Evolutionary conservation across 2,113 vertebrate species (phyloP).

Genomic region (Melanocharis versteri): DNA sequence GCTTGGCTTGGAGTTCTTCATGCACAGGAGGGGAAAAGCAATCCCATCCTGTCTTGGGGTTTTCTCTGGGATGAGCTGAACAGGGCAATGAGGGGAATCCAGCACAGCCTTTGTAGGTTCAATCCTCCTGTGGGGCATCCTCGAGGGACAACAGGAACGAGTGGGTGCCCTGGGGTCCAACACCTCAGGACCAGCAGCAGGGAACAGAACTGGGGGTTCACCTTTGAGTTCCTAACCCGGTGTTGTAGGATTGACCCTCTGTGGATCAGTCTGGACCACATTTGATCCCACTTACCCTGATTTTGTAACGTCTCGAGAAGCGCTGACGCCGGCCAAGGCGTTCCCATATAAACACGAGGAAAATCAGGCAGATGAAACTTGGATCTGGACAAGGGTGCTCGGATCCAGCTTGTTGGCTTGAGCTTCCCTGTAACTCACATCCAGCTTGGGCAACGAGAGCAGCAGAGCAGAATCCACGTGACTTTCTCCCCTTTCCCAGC

Average conservation of each 20-base stretch:
- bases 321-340: neutral
- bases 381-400: neutral
- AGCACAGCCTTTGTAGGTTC: neutral
- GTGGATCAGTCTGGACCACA: neutral
- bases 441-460: neutral
- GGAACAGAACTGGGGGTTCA: rapidly evolving
- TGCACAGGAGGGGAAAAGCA: neutral
- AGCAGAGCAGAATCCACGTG: neutral
- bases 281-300: neutral
- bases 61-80: neutral
- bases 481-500: neutral
- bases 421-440: neutral
- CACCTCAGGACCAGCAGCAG: neutral
- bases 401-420: constrained; percentile 26
- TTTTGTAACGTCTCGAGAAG: neutral
- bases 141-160: neutral
- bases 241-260: rapidly evolving
- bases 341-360: neutral
- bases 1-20: neutral
- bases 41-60: neutral
- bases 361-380: constrained; percentile 35
- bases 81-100: neutral
- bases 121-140: neutral
- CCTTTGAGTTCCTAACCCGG: rapidly evolving
- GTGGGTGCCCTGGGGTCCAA: neutral